Evolutionary conservation across 2,797 vertebrate genomes (phyloP).

Genomic region (Pseudotriccus pelzelni): DNA sequence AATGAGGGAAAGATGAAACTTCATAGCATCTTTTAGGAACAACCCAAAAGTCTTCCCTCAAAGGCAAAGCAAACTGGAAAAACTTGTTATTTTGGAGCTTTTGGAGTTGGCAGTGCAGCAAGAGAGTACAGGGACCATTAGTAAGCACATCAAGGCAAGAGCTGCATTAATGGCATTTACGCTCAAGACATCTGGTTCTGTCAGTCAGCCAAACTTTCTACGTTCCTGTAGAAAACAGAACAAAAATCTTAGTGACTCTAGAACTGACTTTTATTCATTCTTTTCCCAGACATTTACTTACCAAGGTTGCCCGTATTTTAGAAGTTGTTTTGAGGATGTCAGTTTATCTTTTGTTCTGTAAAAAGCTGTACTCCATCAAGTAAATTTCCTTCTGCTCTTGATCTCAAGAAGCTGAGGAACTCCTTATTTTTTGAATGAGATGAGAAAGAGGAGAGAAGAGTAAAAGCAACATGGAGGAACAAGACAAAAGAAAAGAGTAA

Average conservation of each 20-base stretch:
- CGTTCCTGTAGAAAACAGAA: not conserved
- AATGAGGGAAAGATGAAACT: not conserved
- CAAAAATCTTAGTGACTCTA: not conserved
- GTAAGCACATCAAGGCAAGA: not conserved
- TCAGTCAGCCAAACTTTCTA: not conserved
- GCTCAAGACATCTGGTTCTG: not conserved
- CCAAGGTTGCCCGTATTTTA: not conserved
- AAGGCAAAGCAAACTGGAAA: not conserved
- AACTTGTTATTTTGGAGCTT: not conserved
- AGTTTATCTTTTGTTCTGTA: not conserved
- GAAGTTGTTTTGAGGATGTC: not conserved
- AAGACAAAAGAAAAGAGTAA: not conserved
- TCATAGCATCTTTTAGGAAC: not conserved
- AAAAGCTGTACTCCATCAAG: not conserved
- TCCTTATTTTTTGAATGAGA: not conserved
- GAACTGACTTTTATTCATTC: not conserved
- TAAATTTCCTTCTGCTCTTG: not conserved
- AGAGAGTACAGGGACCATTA: not conserved
- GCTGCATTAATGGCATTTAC: not conserved
- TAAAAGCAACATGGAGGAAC: not conserved
- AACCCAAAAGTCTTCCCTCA: not conserved
- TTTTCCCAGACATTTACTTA: not conserved
- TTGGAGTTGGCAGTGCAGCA: not conserved
- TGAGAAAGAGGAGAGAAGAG: not conserved
- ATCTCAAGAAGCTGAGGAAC: not conserved